These are phyloP conservation scores for Progne subis DNA, from an alignment of 2,113 vertebrate genomes.

Conservation along the genomic window DNA sequence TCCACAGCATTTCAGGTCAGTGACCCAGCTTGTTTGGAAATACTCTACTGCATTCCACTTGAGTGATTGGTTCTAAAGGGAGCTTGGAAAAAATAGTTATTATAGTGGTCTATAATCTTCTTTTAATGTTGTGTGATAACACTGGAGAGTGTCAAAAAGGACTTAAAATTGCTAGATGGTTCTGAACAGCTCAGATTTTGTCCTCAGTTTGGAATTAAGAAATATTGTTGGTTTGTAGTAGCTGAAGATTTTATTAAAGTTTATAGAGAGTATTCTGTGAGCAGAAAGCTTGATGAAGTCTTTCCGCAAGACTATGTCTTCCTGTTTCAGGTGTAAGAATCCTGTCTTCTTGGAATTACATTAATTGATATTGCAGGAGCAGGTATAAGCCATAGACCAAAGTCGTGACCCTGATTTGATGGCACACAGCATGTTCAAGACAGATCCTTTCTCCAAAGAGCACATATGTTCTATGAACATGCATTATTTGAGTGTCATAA, in stretches of 20 bases:
- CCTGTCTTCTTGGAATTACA: background rate
- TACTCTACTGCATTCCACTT: background rate
- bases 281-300: background rate
- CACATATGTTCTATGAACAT: background rate
- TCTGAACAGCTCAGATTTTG: background rate
- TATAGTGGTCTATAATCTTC: background rate
- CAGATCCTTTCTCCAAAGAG: background rate
- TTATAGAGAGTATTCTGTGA: background rate
- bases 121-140: background rate
- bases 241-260: background rate
- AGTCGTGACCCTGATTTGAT: background rate
- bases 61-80: background rate
- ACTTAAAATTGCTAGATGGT: background rate
- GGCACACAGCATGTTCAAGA: background rate
- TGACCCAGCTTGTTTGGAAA: constrained; percentile 23
- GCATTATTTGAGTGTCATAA: background rate
- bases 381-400: background rate
- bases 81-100: background rate
- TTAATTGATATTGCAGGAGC: background rate
- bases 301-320: background rate
- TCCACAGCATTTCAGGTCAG: background rate
- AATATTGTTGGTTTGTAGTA: background rate
- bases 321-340: background rate
- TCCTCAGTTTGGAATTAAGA: background rate
- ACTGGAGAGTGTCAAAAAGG: background rate